These are phyloP conservation scores for Gambusia yucatana DNA, from an alignment of 2,797 vertebrate genomes.

Conservation along the genomic window DNA sequence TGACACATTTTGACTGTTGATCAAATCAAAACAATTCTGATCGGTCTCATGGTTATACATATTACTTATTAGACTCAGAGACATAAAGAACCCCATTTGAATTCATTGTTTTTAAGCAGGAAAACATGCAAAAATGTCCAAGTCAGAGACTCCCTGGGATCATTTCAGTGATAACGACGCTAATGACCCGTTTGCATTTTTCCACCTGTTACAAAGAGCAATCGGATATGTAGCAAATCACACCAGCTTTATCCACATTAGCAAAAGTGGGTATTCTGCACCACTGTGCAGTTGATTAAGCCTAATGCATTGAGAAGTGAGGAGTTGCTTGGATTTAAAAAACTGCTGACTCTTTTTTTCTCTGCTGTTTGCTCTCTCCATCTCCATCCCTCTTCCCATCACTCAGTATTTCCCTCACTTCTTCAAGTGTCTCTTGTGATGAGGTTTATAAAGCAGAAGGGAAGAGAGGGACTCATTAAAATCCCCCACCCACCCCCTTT, in stretches of 20 bases:
- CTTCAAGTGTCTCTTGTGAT: constrained; percentile 54
- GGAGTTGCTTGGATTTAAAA: constrained; percentile 62
- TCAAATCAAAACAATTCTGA: background rate
- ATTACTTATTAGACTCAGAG: background rate
- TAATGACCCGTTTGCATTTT: background rate
- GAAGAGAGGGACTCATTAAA: constrained; percentile 61
- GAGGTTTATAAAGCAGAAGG: constrained; percentile 51
- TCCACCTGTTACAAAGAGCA: constrained; percentile 19
- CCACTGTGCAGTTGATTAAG: constrained; percentile 54
- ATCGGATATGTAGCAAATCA: constrained; percentile 19
- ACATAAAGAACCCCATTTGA: background rate
- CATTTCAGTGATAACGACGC: background rate
- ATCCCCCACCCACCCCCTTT: background rate
- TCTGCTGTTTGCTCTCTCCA: constrained; percentile 33
- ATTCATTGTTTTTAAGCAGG: background rate
- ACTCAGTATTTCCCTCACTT: constrained; percentile 32
- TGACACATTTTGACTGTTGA: background rate
- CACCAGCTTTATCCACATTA: constrained; percentile 33
- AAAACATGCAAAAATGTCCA: background rate
- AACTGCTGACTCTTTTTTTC: constrained; percentile 69
- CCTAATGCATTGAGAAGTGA: constrained; percentile 60
- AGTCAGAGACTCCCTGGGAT: background rate
- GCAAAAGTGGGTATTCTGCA: constrained; percentile 42
- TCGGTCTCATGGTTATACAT: background rate
- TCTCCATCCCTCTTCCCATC: constrained; percentile 29